Evolutionary conservation across 2,797 vertebrate genomes (phyloP).

Genomic region (Acipenser oxyrinchus): DNA sequence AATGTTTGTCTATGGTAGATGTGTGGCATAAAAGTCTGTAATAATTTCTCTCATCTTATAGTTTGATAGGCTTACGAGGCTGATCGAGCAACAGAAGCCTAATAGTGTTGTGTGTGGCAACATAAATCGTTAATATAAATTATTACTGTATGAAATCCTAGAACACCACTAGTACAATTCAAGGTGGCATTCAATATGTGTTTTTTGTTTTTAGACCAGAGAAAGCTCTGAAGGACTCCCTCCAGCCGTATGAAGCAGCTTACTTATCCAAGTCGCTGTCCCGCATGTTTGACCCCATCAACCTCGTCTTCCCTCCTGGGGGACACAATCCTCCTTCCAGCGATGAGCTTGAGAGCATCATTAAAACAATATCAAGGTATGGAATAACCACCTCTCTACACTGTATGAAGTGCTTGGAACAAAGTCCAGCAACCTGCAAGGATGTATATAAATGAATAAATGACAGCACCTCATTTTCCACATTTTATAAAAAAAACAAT

Average conservation of each 20-base stretch:
- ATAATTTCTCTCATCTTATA: too few relatives aligned
- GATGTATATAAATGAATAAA: neutral
- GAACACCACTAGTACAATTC: too few relatives aligned
- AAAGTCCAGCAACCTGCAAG: neutral
- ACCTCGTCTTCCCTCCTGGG: conserved; percentile 92
- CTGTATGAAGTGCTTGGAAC: neutral
- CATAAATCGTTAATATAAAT: too few relatives aligned
- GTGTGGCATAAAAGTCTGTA: too few relatives aligned
- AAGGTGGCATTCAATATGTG: too few relatives aligned
- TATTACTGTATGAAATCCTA: too few relatives aligned
- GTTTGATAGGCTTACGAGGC: too few relatives aligned
- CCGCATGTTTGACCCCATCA: conserved; percentile 94
- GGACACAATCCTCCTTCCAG: conserved; percentile 83
- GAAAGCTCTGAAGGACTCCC: conserved; percentile 81
- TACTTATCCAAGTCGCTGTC: conserved; percentile 95
- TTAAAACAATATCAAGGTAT: conserved; percentile 88
- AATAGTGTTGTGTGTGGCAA: too few relatives aligned
- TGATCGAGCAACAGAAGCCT: too few relatives aligned
- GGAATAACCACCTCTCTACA: conserved; percentile 5
- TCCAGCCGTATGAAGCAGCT: conserved; percentile 86
- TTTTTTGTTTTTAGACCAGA: conserved; percentile 65
- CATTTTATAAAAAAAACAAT: neutral
- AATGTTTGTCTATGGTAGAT: too few relatives aligned
- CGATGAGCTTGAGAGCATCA: conserved; percentile 89
- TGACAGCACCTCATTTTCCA: neutral